Base-by-base conservation (phyloP, 2,797 vertebrate species). In the Hylomyscus alleni region DNA sequence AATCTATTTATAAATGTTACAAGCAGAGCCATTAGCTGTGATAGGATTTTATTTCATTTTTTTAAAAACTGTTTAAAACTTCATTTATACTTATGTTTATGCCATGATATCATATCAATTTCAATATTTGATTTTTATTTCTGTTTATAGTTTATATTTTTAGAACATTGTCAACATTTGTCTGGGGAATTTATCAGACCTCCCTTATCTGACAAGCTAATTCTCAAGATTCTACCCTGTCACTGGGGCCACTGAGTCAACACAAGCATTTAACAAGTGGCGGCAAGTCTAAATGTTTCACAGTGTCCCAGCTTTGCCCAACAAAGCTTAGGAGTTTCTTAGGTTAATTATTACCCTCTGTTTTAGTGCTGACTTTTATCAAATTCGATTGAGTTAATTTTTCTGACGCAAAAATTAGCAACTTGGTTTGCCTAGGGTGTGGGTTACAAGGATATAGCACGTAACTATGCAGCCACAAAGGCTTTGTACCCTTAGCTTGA, bases 1-100 rank as follows among this genome's bases (percentile, higher is more conserved):
- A 47, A 91, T n/a, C n/a, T 81, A 5, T 93, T 87, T 96, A 84
- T 95, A 6, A 85, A 87, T 96, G 92, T 97, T 95, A 82, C 5
- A 93, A 93, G 52, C 37, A 93, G 80, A 77, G 31, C 0, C 44
- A 1, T 89, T 87, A 95, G 37, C 86, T 84, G 5, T 73, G 47
- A 47, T 73, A 87, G 13, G 12, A 75, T 91, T 94, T 17, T 93
- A 12, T 77, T 89, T 92, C n/a, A 90, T 13, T 75, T 47, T 76
- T 50, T 73, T 9, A 37, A 81, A 82, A 83, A 72, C 40, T 82
- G 73, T 54, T 89, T 40, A 50, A 44, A 62, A 40, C 65, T 84
- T 84, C 24, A 73, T 50, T 84, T 89, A 34, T 89, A 17, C 80
- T 91, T 72, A 13, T 78, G 76, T 78, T 72, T 85, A 75, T 80